Conservation (phyloP, 64 coral and sea anemone species). For the Dendrophyllia cribrosa region DNA sequence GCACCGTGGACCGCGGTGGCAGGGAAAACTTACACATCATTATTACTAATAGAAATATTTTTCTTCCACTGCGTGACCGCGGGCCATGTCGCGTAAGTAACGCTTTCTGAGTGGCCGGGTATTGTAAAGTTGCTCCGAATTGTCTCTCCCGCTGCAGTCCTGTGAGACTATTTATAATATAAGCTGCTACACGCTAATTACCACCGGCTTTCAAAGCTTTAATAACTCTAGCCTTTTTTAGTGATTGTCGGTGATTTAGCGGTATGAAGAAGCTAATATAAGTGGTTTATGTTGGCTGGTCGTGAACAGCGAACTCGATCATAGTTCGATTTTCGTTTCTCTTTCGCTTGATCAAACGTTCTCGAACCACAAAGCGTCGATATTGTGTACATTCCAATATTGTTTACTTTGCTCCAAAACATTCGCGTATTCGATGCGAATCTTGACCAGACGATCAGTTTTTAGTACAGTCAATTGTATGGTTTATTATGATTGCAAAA, state of each 20-base stretch:
- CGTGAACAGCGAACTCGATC: too few species aligned
- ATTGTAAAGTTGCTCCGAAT: too few species aligned
- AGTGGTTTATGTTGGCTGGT: too few species aligned
- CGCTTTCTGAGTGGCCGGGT: too few species aligned
- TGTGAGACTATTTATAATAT: too few species aligned
- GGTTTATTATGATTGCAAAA: neutral
- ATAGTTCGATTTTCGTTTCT: neutral
- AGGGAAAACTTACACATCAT: too few species aligned
- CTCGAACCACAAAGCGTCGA: conserved; percentile 25
- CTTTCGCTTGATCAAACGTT: neutral
- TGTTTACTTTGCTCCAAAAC: conserved; percentile 72
- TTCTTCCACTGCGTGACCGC: too few species aligned
- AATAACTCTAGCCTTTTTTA: neutral
- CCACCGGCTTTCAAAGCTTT: conserved; percentile 19
- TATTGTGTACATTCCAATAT: conserved; percentile 72
- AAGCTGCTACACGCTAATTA: conserved; percentile 21
- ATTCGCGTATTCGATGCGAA: neutral
- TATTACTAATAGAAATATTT: too few species aligned
- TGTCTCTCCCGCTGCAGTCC: too few species aligned
- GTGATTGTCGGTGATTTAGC: neutral
- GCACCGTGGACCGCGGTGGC: too few species aligned
- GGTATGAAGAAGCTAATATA: neutral
- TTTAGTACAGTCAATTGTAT: neutral
- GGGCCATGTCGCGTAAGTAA: too few species aligned
- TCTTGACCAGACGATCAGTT: too few species aligned